These are phyloP conservation scores for Atherix ibis DNA, from an alignment of 2,888 invertebrate genomes.

Conservation along the genomic window DNA sequence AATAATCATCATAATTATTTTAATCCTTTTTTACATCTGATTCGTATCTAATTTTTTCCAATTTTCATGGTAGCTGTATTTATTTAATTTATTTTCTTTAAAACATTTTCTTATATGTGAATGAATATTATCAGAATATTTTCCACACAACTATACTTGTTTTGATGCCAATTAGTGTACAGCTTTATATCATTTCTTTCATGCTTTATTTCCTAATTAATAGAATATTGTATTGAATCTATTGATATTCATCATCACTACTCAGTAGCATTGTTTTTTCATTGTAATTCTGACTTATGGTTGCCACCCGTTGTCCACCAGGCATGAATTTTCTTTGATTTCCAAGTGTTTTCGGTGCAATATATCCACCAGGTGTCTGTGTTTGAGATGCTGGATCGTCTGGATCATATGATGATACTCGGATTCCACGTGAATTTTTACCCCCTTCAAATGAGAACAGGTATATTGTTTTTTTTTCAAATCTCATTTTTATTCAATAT, in stretches of 20 bases:
- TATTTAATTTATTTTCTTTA: too few relatives aligned
- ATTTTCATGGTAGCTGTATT: too few relatives aligned
- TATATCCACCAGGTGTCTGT: slow-evolving; percentile 19
- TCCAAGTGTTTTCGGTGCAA: slow-evolving; percentile 32
- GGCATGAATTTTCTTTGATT: slow-evolving; percentile 39
- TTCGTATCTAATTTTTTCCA: too few relatives aligned
- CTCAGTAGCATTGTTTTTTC: slow-evolving; percentile 92
- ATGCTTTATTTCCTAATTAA: background rate
- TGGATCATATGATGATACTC: slow-evolving; percentile 50
- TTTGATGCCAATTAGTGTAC: too few relatives aligned
- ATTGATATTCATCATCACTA: slow-evolving; percentile 91
- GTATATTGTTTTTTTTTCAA: slow-evolving; percentile 2
- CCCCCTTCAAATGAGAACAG: slow-evolving; percentile 31
- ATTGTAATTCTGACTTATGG: slow-evolving; percentile 74
- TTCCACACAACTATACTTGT: too few relatives aligned
- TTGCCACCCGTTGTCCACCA: slow-evolving; percentile 57
- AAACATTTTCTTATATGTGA: too few relatives aligned
- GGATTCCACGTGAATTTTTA: slow-evolving; percentile 47
- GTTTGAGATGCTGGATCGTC: slow-evolving; percentile 40
- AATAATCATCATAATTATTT: too few relatives aligned
- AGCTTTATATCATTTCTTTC: background rate
- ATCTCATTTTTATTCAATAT: slow-evolving; percentile 1
- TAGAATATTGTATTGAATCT: slow-evolving; percentile 24
- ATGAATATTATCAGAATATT: too few relatives aligned
- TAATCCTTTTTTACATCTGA: too few relatives aligned